Evolutionary conservation across 2,113 vertebrate genomes (phyloP), one percentile per base, ranked within the genome.

Genomic region (Gymnorhina tibicen): DNA sequence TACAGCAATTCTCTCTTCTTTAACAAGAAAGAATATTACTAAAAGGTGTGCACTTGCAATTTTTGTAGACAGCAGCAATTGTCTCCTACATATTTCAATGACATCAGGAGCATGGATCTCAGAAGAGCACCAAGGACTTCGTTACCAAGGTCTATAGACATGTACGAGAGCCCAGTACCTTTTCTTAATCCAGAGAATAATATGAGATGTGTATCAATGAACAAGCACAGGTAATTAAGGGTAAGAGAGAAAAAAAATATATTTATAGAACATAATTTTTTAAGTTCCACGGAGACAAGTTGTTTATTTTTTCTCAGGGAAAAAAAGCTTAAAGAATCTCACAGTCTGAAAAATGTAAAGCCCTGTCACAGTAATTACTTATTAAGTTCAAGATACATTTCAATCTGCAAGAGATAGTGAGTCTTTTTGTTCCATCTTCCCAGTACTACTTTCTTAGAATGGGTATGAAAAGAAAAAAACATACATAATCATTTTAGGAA

Each of bases 371-470:
- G 39, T 59, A 75, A 76, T 56, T 69, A 41, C 17, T 93, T 86
- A 52, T 78, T 87, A 91, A 93, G 28, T 93, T 96, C 55, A 90
- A 47, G 26, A 66, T 73, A 50, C 3, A 5, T 85, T 94, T 97
- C 44, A 82, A 55, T 44, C 70, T 60, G 17, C 5, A 87, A 80
- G 9, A 73, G 7, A 86, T 33, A 53, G 42, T 21, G 30, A 85
- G 47, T 28, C 13, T n/a, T 85, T 91, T 87, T 46, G 55, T 37
- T 15, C 62, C 27, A 1, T 76, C 22, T 87, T 47, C 11, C 10
- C 27, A 78, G 16, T 39, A 70, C 3, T 62, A 46, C 17, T 86
- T 46, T 79, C 37, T 87, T 56, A 66, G 39, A 66, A 55, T 13
- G 5, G 22, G 27, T 50, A 77, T 88, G 89, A 90, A 87, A 91